Base-by-base conservation (phyloP, 2,797 vertebrate genomes). In the Choloepus didactylus region DNA sequence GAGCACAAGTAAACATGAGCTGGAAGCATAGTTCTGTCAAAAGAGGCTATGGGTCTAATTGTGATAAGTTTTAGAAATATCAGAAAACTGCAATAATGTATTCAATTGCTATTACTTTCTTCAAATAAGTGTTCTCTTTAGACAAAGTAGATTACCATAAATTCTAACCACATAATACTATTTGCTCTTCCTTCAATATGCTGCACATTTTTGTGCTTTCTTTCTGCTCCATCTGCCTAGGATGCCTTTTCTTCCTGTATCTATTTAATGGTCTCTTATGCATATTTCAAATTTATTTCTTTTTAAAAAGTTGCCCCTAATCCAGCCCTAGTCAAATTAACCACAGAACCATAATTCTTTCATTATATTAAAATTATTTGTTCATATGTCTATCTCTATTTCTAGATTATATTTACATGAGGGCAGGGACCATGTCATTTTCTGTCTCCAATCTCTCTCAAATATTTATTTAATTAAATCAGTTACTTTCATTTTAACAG, bases 401-500 rank as follows among this genome's bases (percentile, higher is more conserved):
- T 96, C 75, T 93, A 89, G 9, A n/a, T 90, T 67, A 27, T 44
- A 31, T 51, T 86, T 62, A 83, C 25, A 41, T 38, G 46, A 93
- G 59, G 5, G n/a, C 18, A 81, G 51, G 3, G 2, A 60, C 5
- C 3, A n/a, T 93, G 23, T 1, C 5, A 69, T 82, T 94, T 90
- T 92, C 9, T 91, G 41, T 46, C 31, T 91, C 18, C 16, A 88
- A 41, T 35, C 2, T 6, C 25, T 73, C 73, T 92, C 46, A 89
- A 83, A 51, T 93, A 87, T 64, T 44, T 91, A 49, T 25, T 86
- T 38, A 92, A 41, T 60, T 54, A 10, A 83, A 76, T 83, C 51
- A 87, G 81, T 77, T 73, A 77, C 51, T 73, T 76, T 87, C 79
- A 79, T 31, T 72, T 59, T 85, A 85, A 82, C 56, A 69, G 46